Conservation (phyloP, 2,888 invertebrate genomes). For the Amorpha juglandis region DNA sequence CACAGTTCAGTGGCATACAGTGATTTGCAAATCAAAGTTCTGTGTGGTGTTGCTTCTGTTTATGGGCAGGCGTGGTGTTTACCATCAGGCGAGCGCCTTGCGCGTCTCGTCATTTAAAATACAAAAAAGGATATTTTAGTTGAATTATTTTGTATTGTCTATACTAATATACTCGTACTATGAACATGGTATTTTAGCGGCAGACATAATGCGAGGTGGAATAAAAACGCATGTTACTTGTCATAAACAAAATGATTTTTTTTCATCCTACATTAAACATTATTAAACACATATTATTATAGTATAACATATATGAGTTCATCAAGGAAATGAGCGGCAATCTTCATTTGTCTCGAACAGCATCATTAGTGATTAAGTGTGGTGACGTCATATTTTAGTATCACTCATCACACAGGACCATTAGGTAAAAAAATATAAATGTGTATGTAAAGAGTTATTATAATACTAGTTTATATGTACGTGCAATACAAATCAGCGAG, state of each 20-base stretch:
- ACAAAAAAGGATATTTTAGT: too few species aligned
- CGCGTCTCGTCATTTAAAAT: too few species aligned
- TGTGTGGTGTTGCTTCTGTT: too few species aligned
- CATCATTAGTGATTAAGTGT: conserved; percentile 20
- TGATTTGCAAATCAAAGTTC: too few species aligned
- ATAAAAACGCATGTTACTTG: background rate
- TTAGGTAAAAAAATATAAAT: conserved; percentile 11
- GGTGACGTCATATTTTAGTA: conserved; percentile 8
- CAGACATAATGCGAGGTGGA: too few species aligned
- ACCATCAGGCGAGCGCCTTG: too few species aligned
- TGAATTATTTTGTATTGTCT: too few species aligned
- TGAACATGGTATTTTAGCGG: too few species aligned
- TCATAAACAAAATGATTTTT: background rate
- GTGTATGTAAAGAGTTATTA: background rate
- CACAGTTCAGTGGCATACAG: too few species aligned
- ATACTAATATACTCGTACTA: too few species aligned
- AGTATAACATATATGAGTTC: background rate
- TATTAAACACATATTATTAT: background rate
- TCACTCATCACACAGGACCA: conserved; percentile 9
- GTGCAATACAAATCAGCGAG: too few species aligned
- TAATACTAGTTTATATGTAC: background rate
- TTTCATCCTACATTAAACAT: background rate
- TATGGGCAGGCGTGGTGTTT: too few species aligned
- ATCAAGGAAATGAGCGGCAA: conserved; percentile 22
- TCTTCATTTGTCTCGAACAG: conserved; percentile 21